Evolutionary conservation across 2,888 invertebrate genomes (phyloP).

Genomic region (Metalampra italica): DNA sequence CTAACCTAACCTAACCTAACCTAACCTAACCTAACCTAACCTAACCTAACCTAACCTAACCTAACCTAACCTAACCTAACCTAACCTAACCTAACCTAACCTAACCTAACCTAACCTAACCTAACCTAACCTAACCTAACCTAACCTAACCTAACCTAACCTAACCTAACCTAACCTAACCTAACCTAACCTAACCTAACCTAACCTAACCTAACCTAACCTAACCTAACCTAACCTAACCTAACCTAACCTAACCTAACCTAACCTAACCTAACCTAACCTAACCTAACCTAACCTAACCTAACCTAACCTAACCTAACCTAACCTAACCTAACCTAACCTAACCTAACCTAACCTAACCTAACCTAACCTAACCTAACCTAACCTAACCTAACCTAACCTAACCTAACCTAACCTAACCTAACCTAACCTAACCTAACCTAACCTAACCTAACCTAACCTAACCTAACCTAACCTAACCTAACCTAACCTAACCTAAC

Average conservation of each 20-base stretch:
- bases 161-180: too few relatives aligned
- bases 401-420: constrained; percentile 1
- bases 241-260: constrained; percentile 15
- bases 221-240: too few relatives aligned
- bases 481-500: neutral
- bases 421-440: neutral
- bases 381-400: neutral
- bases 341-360: constrained; percentile 14
- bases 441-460: neutral
- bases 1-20: too few relatives aligned
- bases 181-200: too few relatives aligned
- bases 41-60: too few relatives aligned
- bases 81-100: too few relatives aligned
- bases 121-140: too few relatives aligned
- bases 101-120: too few relatives aligned
- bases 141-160: too few relatives aligned
- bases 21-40: too few relatives aligned
- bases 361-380: constrained; percentile 1
- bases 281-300: constrained; percentile 18
- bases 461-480: neutral
- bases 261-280: constrained; percentile 19
- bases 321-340: constrained; percentile 15
- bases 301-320: constrained; percentile 17
- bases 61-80: too few relatives aligned
- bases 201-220: too few relatives aligned